These are phyloP conservation scores for Spisula subtruncata DNA, from an alignment of 2,888 invertebrate genomes.

Conservation along the genomic window DNA sequence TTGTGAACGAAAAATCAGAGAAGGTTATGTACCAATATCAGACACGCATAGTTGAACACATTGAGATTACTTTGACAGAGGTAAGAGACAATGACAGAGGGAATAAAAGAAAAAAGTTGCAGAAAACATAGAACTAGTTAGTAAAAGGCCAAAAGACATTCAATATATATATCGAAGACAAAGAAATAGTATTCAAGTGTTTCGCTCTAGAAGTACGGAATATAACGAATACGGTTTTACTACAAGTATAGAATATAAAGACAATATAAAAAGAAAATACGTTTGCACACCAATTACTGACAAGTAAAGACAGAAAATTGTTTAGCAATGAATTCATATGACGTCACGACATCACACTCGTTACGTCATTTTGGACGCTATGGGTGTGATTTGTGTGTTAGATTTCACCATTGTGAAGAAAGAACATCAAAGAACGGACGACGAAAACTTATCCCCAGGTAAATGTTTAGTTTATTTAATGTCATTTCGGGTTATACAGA, in stretches of 20 bases:
- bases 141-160: background rate
- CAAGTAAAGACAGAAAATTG: background rate
- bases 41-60: conserved; percentile 41
- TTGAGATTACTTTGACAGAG: conserved; percentile 15
- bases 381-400: too few species aligned
- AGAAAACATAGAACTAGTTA: conserved; percentile 26
- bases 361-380: too few species aligned
- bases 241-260: background rate
- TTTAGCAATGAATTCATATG: background rate
- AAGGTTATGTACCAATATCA: conserved; percentile 55
- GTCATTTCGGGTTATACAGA: too few species aligned
- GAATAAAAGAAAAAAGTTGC: background rate
- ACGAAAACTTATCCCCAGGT: too few species aligned
- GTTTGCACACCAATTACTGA: background rate
- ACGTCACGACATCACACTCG: too few species aligned
- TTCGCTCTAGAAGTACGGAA: background rate
- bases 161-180: background rate
- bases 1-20: conserved; percentile 36
- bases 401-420: too few species aligned
- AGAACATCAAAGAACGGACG: too few species aligned
- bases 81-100: conserved; percentile 14
- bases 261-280: conserved; percentile 9
- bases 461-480: too few species aligned
- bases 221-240: background rate
- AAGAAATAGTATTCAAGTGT: background rate